Evolutionary conservation across 1,140 invertebrate species (phyloP), one percentile per base, ranked within the genome.

Genomic region (Myzus persicae): DNA sequence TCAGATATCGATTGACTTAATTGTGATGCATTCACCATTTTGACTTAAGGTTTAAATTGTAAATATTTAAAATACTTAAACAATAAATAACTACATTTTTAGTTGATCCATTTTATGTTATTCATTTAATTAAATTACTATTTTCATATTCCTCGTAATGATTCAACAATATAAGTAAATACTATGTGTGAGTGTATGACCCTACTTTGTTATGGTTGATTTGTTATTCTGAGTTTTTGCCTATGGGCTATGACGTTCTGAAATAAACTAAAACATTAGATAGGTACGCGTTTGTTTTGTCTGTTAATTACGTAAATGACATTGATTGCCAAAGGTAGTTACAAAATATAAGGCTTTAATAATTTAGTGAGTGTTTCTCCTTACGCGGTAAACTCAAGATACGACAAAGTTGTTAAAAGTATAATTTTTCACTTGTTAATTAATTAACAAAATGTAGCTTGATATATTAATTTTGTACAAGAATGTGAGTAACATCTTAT

Each of bases 401-500:
- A 44, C 84, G 3, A 44, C 84, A 6, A 87, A 87, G 26, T n/a
- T 46, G 42, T 87, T 20, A 42, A 44, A 87, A n/a, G 42, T 87
- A 31, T 87, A 46, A 87, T 87, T 87, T 87, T 87, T 87, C 42
- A 44, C 31, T 20, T 26, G 42, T 44, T 87, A 44, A 87, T n/a
- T 87, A 87, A 46, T 46, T 87, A 46, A 87, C 26, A 18, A 22
- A 31, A 84, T 84, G 38, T 85, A 14, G 3, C 31, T 85, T 85
- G 84, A 85, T 31, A 85, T 85, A 85, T 85, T 85, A 44, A 31
- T 14, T 18, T 44, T 44, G 40, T 85, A 85, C 40, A 2, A 44
- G 11, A 44, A n/a, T 44, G 26, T 44, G 14, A 46, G 31, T 44
- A 44, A 31, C 42, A 31, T 36, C 4, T 87, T 31, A 87, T 18